Conservation (phyloP, 2,888 invertebrate species). For the Phyllotreta striolata region DNA sequence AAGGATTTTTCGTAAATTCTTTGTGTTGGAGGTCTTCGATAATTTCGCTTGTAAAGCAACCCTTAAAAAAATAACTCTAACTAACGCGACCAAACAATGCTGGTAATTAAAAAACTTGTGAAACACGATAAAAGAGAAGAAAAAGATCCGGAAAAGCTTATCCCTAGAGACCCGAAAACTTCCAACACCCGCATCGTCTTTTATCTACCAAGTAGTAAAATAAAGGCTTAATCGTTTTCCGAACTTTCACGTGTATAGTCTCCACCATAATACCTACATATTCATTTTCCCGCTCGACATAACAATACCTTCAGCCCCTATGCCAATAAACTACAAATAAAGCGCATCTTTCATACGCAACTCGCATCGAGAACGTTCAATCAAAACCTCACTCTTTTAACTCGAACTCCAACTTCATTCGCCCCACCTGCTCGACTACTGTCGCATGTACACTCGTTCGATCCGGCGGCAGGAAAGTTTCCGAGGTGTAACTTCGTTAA, state of each 20-base stretch:
- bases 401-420: too few species aligned
- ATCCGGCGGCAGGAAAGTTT: slow-evolving; percentile 23
- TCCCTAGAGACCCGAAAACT: slow-evolving; percentile 1
- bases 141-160: slow-evolving; percentile 1
- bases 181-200: slow-evolving; percentile 26
- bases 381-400: too few species aligned
- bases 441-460: slow-evolving; percentile 31
- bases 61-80: slow-evolving; percentile 1
- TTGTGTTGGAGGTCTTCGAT: slow-evolving; percentile 4
- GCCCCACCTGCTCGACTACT: background rate
- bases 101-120: slow-evolving; percentile 27
- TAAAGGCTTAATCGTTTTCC: slow-evolving; percentile 28
- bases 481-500: slow-evolving; percentile 36
- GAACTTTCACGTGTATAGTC: slow-evolving; percentile 1
- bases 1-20: too few species aligned
- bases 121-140: slow-evolving; percentile 13
- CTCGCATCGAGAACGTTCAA: too few species aligned
- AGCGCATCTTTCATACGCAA: too few species aligned
- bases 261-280: too few species aligned
- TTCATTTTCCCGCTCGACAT: background rate
- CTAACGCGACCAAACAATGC: slow-evolving; percentile 23
- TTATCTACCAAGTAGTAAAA: slow-evolving; percentile 17
- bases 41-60: slow-evolving; percentile 8
- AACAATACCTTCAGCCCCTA: too few species aligned
- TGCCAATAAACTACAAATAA: too few species aligned